Percentiles rank a stretch among this genome's conserved stretches.
Conservation (phyloP, 2,113 vertebrate genomes). For the Sinosuthora webbiana region DNA sequence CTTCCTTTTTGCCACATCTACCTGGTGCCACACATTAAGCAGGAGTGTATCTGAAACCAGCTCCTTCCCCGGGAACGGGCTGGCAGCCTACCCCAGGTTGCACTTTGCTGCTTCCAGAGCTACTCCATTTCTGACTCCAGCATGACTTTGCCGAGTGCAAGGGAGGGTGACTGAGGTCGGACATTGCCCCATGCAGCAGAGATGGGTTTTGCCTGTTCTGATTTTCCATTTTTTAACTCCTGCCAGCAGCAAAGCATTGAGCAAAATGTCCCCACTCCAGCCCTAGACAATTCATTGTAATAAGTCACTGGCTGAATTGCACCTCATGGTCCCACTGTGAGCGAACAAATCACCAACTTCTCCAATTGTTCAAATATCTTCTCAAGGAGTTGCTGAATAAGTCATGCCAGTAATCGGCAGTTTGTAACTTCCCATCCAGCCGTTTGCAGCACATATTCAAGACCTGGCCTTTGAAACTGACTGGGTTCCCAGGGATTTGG, state of each 20-base stretch:
- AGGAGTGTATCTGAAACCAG: neutral
- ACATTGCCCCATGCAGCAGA: neutral
- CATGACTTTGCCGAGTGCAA: neutral
- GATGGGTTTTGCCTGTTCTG: neutral
- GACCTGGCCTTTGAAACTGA: neutral
- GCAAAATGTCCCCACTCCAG: constrained; percentile 3
- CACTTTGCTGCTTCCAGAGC: neutral
- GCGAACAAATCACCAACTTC: constrained; percentile 38
- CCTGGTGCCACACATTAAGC: neutral
- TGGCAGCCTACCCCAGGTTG: neutral
- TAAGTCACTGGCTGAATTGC: constrained; percentile 15
- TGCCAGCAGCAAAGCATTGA: neutral
- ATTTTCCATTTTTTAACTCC: constrained; percentile 38
- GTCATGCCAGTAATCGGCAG: constrained; percentile 2
- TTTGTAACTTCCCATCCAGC: neutral
- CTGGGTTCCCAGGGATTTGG: neutral
- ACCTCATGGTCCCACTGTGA: constrained; percentile 37
- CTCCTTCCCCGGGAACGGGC: neutral
- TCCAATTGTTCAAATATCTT: constrained; percentile 27
- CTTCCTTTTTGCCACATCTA: neutral
- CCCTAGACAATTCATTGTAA: neutral
- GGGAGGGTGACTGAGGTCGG: neutral
- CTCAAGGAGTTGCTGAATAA: constrained; percentile 48
- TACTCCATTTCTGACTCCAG: neutral
- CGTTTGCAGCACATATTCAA: neutral